phyloP scores from a whole-genome alignment of 2,797 vertebrate species.

The Glyptemys insculpta region DNA sequence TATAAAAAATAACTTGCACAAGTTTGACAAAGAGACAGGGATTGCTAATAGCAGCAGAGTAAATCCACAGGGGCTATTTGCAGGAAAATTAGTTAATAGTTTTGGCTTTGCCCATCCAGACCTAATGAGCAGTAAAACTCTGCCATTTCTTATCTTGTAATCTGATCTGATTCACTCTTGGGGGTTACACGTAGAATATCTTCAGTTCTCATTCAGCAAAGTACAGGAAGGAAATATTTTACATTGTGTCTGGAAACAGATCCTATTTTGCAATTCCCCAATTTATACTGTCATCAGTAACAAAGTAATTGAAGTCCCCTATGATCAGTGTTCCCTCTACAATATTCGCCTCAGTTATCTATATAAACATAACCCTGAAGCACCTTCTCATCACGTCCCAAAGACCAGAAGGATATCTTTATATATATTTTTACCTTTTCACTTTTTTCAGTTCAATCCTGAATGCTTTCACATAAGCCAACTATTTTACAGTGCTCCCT shows the following conservation, averaged over 20 bases:
- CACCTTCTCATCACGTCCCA: neutral
- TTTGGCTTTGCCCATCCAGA: conserved; percentile 11
- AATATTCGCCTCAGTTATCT: neutral
- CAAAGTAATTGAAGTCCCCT: neutral
- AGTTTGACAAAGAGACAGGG: neutral
- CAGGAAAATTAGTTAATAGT: conserved; percentile 10
- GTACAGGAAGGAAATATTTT: neutral
- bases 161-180: neutral
- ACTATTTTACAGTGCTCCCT: neutral
- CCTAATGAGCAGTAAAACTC: conserved; percentile 29
- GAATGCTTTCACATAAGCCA: conserved; percentile 21
- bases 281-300: conserved; percentile 11
- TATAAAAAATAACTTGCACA: neutral
- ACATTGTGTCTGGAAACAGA: neutral
- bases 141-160: conserved; percentile 7
- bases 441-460: neutral
- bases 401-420: neutral
- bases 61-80: neutral
- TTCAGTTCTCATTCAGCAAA: neutral
- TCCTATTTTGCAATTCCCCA: conserved; percentile 3
- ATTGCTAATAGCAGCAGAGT: conserved; percentile 24
- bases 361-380: neutral
- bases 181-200: neutral
- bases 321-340: neutral
- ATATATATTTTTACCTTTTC: neutral